Base-by-base conservation (phyloP, 2,113 vertebrate genomes). In the Mustelus asterias region DNA sequence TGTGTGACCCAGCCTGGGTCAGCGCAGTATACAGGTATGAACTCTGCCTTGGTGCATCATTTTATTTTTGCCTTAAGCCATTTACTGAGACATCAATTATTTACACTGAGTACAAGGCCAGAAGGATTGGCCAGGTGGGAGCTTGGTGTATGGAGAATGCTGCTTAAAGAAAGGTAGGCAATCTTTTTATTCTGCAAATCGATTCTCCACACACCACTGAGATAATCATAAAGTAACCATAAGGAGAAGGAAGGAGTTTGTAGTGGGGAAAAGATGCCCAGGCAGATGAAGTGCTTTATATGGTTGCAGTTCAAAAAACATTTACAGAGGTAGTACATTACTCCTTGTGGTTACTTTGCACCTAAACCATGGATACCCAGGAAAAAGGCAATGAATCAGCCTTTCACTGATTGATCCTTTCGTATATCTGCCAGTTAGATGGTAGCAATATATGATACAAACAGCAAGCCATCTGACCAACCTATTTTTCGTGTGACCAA, bases 21-120 rank as follows among this genome's bases (percentile, higher is more conserved):
- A 93, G n/a, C 63, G 60, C 89, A 41, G 89, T 93, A n/a, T 63
- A 93, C 33, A 65, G 37, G 60, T 37, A 93, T 9, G n/a, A 93
- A 18, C 60, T 37, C 89, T 37, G 60, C 60, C 89, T 93, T 67
- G 89, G 89, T 65, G 33, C 60, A 93, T 93, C 89, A 93, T 93
- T 93, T 93, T 93, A 93, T 93, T 93, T 93, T 93, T 67, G 89
- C 89, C 89, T 93, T 93, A 93, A 93, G 89, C 89, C 89, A 93
- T 93, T 93, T 93, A 93, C 89, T 93, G 89, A 65, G 89, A 37
- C 60, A 93, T 93, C 60, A 93, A 93, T 93, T 93, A 93, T 93
- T 93, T 93, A 93, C 89, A 93, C 29, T 93, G 60, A 63, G 33
- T 93, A 67, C 60, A 93, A 93, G 89, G 89, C 89, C 60, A 93